Percentiles rank a stretch among this genome's conserved stretches.
phyloP scores from a whole-genome alignment of 1,140 invertebrate species.

The Yoshiicerus persimilis region DNA sequence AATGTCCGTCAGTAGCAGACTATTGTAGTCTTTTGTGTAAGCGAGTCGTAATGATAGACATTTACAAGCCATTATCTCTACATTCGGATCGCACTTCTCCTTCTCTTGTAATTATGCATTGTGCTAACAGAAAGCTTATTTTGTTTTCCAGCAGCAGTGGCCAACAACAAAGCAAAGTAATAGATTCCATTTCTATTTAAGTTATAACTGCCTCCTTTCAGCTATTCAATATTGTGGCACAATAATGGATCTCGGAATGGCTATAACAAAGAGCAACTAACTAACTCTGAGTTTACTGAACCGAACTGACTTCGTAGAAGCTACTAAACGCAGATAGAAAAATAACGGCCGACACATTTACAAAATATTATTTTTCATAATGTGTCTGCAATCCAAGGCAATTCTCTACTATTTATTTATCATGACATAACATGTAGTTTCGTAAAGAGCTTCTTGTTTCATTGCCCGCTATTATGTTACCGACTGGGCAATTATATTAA shows the following conservation, averaged over 20 bases:
- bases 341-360: not conserved
- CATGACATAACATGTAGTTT: not conserved
- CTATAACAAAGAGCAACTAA: not conserved
- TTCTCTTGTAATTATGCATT: not conserved
- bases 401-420: not conserved
- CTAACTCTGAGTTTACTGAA: not conserved
- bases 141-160: not conserved
- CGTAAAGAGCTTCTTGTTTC: not conserved
- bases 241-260: not conserved
- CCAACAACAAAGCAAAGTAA: not conserved
- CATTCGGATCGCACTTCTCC: not conserved
- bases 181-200: not conserved
- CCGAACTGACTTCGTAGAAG: not conserved
- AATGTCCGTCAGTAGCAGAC: not conserved
- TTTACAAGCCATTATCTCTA: not conserved
- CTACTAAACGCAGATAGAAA: not conserved
- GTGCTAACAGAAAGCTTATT: not conserved
- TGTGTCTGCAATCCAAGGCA: not conserved
- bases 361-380: not conserved
- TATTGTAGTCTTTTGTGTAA: not conserved
- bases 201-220: not conserved
- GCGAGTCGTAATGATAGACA: slow-evolving; percentile 11
- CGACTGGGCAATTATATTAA: not conserved
- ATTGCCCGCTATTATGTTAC: not conserved
- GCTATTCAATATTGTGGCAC: not conserved